phyloP scores from a whole-genome alignment of 2,888 invertebrate species.

The Tetranychus piercei region DNA sequence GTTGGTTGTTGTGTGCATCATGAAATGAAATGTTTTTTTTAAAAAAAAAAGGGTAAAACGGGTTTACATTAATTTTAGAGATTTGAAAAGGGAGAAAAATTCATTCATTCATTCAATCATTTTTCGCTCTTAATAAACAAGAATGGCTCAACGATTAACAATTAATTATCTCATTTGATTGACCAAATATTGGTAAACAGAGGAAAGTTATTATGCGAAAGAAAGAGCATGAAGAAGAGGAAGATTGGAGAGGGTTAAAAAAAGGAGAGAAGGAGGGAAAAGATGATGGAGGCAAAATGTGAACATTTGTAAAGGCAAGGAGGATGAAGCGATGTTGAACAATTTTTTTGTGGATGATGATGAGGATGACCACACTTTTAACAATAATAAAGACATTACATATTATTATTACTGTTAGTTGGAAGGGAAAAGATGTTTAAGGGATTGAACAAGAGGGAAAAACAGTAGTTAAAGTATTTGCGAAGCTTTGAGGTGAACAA shows the following conservation, averaged over 20 bases:
- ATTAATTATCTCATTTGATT: not conserved
- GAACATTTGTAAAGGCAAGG: not conserved
- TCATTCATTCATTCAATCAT: too few relatives aligned
- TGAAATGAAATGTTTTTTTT: not conserved
- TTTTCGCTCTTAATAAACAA: not conserved
- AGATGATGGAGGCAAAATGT: not conserved
- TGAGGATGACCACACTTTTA: not conserved
- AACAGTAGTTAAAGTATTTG: too few relatives aligned
- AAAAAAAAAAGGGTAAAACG: not conserved
- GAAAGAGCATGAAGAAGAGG: not conserved
- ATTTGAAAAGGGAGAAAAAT: too few relatives aligned
- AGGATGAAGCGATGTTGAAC: not conserved
- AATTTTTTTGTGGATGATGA: not conserved
- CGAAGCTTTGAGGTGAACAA: too few relatives aligned
- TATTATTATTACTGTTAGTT: not conserved
- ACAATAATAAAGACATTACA: not conserved
- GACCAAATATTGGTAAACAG: slow-evolving; percentile 1
- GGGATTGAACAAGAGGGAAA: too few relatives aligned
- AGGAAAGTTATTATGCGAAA: not conserved
- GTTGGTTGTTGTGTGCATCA: not conserved
- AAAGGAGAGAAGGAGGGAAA: not conserved
- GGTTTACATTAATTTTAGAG: not conserved
- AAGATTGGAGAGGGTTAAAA: not conserved
- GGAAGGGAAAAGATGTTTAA: not conserved
- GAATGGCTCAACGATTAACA: not conserved